Conservation (phyloP, 2,797 vertebrate genomes). For the Pseudochaenichthys georgianus region DNA sequence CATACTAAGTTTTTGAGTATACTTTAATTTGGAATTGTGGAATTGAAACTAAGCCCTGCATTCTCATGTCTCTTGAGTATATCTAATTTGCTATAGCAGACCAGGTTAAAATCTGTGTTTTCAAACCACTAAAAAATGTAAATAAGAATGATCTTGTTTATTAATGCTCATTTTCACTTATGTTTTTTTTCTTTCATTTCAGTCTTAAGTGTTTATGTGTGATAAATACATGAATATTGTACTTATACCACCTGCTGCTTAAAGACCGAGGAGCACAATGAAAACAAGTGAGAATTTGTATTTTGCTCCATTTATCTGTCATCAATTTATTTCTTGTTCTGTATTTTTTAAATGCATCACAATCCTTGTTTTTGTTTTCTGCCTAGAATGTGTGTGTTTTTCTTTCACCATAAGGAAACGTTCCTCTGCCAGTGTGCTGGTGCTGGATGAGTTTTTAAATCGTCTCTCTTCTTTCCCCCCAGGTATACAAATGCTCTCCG, state of each 20-base stretch:
- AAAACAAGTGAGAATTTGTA: not conserved
- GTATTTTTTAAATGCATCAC: not conserved
- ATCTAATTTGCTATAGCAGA: not conserved
- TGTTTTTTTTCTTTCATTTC: not conserved
- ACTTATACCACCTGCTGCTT: not conserved
- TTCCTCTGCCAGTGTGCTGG: not conserved
- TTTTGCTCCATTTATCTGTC: not conserved
- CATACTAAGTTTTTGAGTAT: not conserved
- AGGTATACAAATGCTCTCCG: conserved; percentile 99
- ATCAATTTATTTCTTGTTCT: not conserved
- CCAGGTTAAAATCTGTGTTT: not conserved
- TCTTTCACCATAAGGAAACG: not conserved
- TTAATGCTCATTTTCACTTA: not conserved
- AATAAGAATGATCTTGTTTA: not conserved
- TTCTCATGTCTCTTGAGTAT: not conserved
- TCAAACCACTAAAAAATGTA: too few species aligned
- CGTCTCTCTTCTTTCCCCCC: conserved; percentile 40
- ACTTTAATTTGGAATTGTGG: too few species aligned
- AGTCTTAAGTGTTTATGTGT: not conserved
- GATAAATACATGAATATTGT: not conserved
- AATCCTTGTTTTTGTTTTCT: not conserved
- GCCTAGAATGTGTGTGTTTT: not conserved
- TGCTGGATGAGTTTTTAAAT: not conserved
- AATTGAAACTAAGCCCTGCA: not conserved
- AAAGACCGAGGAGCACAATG: not conserved